Conservation (phyloP, 2,113 vertebrate genomes). For the Crotalus horridus region DNA sequence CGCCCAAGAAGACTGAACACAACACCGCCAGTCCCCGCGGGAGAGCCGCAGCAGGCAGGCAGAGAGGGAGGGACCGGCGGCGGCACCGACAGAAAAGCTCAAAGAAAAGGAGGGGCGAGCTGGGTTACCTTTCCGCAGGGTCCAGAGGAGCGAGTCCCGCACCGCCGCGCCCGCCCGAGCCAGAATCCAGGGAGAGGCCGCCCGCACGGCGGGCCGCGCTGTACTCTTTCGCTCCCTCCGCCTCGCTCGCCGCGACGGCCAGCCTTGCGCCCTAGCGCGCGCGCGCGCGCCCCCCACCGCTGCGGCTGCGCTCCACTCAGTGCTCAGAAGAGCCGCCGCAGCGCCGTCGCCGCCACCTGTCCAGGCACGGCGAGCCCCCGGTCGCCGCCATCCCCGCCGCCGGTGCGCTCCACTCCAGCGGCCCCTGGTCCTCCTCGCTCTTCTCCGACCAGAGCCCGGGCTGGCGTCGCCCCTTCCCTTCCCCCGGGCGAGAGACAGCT, state of each 20-base stretch:
- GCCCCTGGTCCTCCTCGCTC: not conserved
- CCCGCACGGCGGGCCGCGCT: conserved; percentile 4
- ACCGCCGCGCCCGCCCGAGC: not conserved
- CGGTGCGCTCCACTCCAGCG: not conserved
- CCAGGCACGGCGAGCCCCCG: not conserved
- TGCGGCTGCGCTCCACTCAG: conserved; percentile 17
- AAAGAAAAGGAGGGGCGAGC: no score
- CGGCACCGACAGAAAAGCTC: not conserved
- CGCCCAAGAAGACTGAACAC: not conserved
- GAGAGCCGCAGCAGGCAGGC: not conserved
- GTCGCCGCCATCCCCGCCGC: not conserved
- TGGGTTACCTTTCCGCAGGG: not conserved
- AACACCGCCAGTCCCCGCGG: conserved; percentile 2
- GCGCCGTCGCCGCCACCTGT: not conserved
- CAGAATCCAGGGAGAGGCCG: not conserved
- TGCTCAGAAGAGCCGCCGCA: not conserved
- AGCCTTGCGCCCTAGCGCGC: not conserved
- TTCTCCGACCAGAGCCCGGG: not conserved
- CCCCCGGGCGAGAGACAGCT: conserved; percentile 25
- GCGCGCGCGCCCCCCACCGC: conserved; percentile 12
- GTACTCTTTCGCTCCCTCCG: not conserved
- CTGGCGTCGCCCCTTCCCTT: not conserved
- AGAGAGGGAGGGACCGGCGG: not conserved
- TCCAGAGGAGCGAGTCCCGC: not conserved
- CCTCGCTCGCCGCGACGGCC: conserved; percentile 1